Evolutionary conservation across 2,113 vertebrate species (phyloP).

Genomic region (Brachionichthys hirsutus): DNA sequence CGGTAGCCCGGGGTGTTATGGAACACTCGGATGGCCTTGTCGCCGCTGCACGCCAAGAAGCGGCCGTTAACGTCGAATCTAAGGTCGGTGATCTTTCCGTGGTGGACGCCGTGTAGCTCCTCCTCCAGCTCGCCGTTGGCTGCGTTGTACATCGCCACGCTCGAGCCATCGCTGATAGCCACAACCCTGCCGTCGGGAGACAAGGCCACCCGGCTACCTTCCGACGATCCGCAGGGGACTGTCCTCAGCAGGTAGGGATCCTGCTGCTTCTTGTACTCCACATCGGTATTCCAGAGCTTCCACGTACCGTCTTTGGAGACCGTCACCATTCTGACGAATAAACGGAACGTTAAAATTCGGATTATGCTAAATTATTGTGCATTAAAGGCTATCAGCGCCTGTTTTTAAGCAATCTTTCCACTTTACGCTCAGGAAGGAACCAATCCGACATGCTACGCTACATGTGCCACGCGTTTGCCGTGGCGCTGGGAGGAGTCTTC

Average conservation of each 20-base stretch:
- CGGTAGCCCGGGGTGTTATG: constrained; percentile 88
- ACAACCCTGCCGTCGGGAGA: constrained; percentile 85
- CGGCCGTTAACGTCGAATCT: constrained; percentile 86
- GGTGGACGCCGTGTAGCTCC: constrained; percentile 79
- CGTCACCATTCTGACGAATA: constrained; percentile 85
- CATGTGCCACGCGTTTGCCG: no score
- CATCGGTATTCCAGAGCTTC: constrained; percentile 95
- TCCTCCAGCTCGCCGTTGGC: constrained; percentile 83
- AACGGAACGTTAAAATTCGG: background rate
- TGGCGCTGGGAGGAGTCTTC: background rate
- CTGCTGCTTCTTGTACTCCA: constrained; percentile 96
- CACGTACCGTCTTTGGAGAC: constrained; percentile 94
- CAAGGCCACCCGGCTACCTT: constrained; percentile 81
- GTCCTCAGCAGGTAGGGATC: constrained; percentile 91
- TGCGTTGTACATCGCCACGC: constrained; percentile 81
- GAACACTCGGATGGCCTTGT: constrained; percentile 85
- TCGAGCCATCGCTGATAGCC: constrained; percentile 80
- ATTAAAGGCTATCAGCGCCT: no score
- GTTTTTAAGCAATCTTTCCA: background rate
- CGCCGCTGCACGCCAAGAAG: constrained; percentile 86
- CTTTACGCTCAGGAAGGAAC: background rate
- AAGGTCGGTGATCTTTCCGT: constrained; percentile 77
- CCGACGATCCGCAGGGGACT: constrained; percentile 68
- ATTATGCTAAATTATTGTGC: background rate
- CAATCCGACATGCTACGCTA: background rate